Conservation (phyloP, 2,797 vertebrate genomes). For the Aulostomus chinensis region DNA sequence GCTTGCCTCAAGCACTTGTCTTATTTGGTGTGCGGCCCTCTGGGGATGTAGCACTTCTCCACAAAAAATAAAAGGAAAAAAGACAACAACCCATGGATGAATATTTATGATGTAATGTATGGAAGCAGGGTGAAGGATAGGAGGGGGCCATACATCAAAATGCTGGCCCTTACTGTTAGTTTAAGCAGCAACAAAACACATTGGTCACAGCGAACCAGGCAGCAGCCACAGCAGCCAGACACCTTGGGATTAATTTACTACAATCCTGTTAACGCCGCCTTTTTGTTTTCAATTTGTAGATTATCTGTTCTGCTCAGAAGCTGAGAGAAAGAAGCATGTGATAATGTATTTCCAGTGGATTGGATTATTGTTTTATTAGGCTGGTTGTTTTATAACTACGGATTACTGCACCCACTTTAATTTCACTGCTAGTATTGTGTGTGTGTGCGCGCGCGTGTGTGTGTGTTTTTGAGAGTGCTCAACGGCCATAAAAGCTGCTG, state of each 20-base stretch:
- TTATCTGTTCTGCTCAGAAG: conserved; percentile 33
- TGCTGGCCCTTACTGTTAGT: conserved; percentile 2
- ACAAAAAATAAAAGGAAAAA: conserved; percentile 10
- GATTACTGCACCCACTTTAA: not conserved
- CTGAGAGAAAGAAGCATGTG: not conserved
- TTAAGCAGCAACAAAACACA: conserved; percentile 20
- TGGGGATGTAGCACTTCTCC: conserved; percentile 2
- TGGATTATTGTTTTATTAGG: conserved; percentile 28
- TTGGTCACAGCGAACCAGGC: conserved; percentile 37
- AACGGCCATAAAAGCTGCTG: too few relatives aligned
- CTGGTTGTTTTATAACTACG: conserved; percentile 2
- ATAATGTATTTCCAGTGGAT: conserved; percentile 6
- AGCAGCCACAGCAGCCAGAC: conserved; percentile 34
- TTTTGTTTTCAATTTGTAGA: conserved; percentile 58
- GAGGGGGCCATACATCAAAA: conserved; percentile 28
- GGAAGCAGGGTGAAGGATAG: conserved; percentile 1
- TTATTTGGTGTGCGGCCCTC: conserved; percentile 3
- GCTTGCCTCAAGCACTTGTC: not conserved
- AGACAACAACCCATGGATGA: not conserved
- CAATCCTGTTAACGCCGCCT: conserved; percentile 28
- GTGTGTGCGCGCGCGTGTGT: too few relatives aligned
- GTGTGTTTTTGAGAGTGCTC: too few relatives aligned
- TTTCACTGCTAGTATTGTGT: too few relatives aligned
- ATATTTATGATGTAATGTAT: conserved; percentile 15
- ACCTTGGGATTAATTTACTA: conserved; percentile 63